Percentiles rank a stretch among this genome's conserved stretches.
Conservation (phyloP, 1,140 invertebrate species). For the Mya arenaria region DNA sequence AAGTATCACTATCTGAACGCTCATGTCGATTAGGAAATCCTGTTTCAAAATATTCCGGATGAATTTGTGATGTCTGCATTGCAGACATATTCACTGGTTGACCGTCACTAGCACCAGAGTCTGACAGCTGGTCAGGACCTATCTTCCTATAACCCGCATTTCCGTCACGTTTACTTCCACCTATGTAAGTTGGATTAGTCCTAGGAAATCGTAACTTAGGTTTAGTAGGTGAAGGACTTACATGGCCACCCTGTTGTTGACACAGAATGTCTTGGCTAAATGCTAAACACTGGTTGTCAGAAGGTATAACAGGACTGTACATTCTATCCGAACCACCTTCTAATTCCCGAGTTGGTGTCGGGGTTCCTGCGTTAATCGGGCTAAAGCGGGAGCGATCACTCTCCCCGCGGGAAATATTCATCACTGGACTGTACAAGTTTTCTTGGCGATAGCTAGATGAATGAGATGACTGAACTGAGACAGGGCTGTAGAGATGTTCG, state of each 20-base stretch:
- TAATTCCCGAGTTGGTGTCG: constrained; percentile 24
- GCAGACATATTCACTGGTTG: constrained; percentile 16
- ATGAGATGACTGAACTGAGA: constrained; percentile 55
- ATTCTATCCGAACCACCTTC: constrained; percentile 55
- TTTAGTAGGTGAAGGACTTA: constrained; percentile 72
- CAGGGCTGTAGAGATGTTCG: constrained; percentile 68
- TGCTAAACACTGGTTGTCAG: constrained; percentile 70
- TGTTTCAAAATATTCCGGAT: constrained; percentile 65
- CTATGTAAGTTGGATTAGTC: constrained; percentile 80
- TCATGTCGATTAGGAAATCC: constrained; percentile 71
- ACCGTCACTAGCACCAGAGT: constrained; percentile 57
- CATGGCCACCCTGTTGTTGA: constrained; percentile 69
- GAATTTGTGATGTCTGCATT: constrained; percentile 70
- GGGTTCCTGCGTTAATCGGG: constrained; percentile 27
- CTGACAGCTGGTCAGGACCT: constrained; percentile 63
- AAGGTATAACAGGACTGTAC: constrained; percentile 59
- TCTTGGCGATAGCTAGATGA: constrained; percentile 47
- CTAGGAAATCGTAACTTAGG: constrained; percentile 79
- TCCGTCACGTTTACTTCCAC: constrained; percentile 73
- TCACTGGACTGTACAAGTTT: constrained; percentile 49
- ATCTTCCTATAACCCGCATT: constrained; percentile 74
- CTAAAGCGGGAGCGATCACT: constrained; percentile 24
- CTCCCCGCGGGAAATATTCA: constrained; percentile 45
- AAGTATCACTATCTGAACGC: constrained; percentile 78
- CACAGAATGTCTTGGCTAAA: constrained; percentile 77